These are phyloP conservation scores for Isotomurus palustris DNA, from an alignment of 2,888 invertebrate genomes.

Conservation along the genomic window DNA sequence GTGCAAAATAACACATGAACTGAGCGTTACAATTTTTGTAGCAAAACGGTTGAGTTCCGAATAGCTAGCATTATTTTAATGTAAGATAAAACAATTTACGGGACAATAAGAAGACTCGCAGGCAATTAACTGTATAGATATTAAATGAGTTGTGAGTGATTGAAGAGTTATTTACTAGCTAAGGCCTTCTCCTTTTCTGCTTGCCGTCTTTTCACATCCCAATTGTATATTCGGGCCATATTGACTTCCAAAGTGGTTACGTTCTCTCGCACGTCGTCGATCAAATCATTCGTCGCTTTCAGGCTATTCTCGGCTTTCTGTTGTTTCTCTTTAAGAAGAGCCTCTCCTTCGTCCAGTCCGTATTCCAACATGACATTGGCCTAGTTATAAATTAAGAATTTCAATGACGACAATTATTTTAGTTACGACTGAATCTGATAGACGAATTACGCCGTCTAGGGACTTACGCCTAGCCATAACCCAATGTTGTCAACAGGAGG, in stretches of 20 bases:
- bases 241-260: slow-evolving; percentile 98
- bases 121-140: too few relatives aligned
- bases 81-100: too few relatives aligned
- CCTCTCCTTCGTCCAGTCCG: slow-evolving; percentile 81
- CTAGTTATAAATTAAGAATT: slow-evolving; percentile 46
- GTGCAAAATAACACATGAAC: too few relatives aligned
- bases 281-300: slow-evolving; percentile 36
- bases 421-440: background rate
- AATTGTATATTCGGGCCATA: slow-evolving; percentile 97
- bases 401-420: background rate
- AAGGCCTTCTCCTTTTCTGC: slow-evolving; percentile 56
- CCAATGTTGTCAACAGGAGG: slow-evolving; percentile 83
- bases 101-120: too few relatives aligned
- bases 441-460: background rate
- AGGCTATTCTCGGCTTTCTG: slow-evolving; percentile 40
- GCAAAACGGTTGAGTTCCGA: too few relatives aligned
- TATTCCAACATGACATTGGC: slow-evolving; percentile 98
- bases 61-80: too few relatives aligned
- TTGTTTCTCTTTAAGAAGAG: slow-evolving; percentile 63
- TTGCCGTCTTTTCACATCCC: slow-evolving; percentile 91
- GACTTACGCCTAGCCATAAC: slow-evolving; percentile 60
- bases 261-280: slow-evolving; percentile 69
- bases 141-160: too few relatives aligned
- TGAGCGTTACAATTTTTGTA: too few relatives aligned
- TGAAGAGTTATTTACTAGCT: too few relatives aligned